These are phyloP conservation scores for Cyphomyrus plagiostoma DNA, from an alignment of 2,113 vertebrate genomes.

Conservation along the genomic window DNA sequence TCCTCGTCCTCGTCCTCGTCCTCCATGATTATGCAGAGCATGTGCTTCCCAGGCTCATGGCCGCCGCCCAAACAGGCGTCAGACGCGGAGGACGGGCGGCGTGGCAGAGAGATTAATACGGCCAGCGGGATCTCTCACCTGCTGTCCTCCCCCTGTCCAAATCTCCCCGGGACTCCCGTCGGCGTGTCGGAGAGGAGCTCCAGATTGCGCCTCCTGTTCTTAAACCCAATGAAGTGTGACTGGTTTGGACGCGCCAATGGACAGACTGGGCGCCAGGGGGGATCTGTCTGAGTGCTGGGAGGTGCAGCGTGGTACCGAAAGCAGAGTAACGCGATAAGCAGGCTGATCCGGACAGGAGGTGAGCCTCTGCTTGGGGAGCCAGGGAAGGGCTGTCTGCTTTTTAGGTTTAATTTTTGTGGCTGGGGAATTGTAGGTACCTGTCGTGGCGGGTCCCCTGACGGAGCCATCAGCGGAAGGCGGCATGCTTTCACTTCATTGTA, in stretches of 20 bases:
- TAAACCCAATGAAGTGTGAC: constrained; percentile 1
- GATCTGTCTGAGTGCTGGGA: background rate
- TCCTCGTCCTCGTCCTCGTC: background rate
- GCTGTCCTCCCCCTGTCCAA: constrained; percentile 39
- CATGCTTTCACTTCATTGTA: constrained; percentile 24
- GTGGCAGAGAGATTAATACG: background rate
- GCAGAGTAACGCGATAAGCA: constrained; percentile 51
- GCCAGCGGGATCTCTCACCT: constrained; percentile 29
- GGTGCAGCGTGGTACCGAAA: background rate
- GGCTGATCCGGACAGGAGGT: constrained; percentile 62
- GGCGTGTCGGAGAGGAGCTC: background rate
- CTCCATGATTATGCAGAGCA: background rate
- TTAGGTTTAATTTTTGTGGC: background rate
- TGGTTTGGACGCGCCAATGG: background rate
- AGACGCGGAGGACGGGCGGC: background rate
- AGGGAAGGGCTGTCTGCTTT: constrained; percentile 16
- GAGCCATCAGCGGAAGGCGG: constrained; percentile 30
- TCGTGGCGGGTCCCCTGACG: constrained; percentile 44
- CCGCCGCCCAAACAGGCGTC: background rate
- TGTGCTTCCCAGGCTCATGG: background rate
- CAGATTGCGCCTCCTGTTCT: background rate
- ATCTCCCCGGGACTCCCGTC: constrained; percentile 15
- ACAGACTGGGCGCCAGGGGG: background rate
- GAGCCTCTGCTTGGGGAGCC: constrained; percentile 52
- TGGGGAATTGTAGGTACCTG: constrained; percentile 38